Evolutionary conservation across 2,113 vertebrate genomes (phyloP), one percentile per base, ranked within the genome.

Genomic region (Chaetura pelagica): DNA sequence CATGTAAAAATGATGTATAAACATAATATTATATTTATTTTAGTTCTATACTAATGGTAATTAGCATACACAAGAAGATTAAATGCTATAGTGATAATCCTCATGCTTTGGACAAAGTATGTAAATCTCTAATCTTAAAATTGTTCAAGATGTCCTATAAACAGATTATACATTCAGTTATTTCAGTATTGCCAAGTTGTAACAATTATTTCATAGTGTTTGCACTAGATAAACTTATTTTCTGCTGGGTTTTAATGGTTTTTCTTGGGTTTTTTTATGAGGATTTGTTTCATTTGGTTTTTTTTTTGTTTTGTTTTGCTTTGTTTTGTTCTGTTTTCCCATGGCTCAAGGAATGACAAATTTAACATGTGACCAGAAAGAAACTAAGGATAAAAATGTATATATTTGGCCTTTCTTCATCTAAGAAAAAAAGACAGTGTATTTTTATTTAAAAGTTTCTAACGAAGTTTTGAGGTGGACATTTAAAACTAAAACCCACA

Each of bases 381-480:
- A 48, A 34, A 1, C 3, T 10, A 3, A 49, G 16, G 2, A 17
- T 57, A 29, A 61, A 69, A 17, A 7, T 4, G 1, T 7, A 13
- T 27, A 7, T 59, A 51, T 24, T 14, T 24, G 13, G 1, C 1
- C 10, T 55, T 54, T 52, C 1, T 63, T 63, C 49, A 18, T 3
- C 10, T 23, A 71, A 23, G 38, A 52, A 34, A 29, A 34, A 29
- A 20, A 30, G 0, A 22, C 2, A 34, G 1, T 0, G 49, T 62
- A 6, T 12, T 62, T 76, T 40, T 34, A 24, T 12, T 62, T 59
- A 23, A 10, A 63, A 42, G 2, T 32, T 81, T 61, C 11, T 62
- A 18, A 24, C 3, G 34, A 62, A 51, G 1, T 4, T 35, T 49
- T 67, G 24, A 82, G 21, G 2, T 32, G 15, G 15, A 54, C 5